Conservation (phyloP, 2,113 vertebrate genomes). For the Sapajus apella region DNA sequence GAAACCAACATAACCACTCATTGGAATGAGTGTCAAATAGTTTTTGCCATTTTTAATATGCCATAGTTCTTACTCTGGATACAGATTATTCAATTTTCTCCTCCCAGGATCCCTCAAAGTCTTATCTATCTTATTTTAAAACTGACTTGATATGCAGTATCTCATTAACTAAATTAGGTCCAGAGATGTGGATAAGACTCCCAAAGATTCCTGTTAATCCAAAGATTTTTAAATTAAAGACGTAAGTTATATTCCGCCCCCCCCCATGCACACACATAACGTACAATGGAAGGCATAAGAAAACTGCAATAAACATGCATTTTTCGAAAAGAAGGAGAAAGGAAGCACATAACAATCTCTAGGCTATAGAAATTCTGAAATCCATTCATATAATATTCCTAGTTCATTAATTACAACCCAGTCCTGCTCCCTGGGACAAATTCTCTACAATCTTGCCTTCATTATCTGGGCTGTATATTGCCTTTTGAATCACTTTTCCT, state of each 20-base stretch:
- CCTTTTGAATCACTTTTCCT: background rate
- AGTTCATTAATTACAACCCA: background rate
- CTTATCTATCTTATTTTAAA: background rate
- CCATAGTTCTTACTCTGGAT: background rate
- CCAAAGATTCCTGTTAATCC: background rate
- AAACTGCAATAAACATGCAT: background rate
- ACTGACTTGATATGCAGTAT: background rate
- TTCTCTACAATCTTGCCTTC: background rate
- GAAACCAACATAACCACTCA: background rate
- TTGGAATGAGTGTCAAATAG: background rate
- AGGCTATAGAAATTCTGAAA: background rate
- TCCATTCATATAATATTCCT: background rate
- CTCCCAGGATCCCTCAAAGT: background rate
- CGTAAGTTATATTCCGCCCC: background rate
- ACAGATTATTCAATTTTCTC: background rate
- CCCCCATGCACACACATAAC: background rate
- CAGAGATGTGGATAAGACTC: background rate
- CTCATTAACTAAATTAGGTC: background rate
- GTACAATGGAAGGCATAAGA: background rate
- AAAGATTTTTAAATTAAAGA: background rate
- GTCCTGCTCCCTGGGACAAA: background rate
- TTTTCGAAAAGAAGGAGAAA: background rate
- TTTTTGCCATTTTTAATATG: background rate
- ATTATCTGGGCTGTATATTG: background rate
- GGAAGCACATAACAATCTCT: background rate